Conservation (phyloP, 2,888 invertebrate genomes). For the Campoletis raptor region DNA sequence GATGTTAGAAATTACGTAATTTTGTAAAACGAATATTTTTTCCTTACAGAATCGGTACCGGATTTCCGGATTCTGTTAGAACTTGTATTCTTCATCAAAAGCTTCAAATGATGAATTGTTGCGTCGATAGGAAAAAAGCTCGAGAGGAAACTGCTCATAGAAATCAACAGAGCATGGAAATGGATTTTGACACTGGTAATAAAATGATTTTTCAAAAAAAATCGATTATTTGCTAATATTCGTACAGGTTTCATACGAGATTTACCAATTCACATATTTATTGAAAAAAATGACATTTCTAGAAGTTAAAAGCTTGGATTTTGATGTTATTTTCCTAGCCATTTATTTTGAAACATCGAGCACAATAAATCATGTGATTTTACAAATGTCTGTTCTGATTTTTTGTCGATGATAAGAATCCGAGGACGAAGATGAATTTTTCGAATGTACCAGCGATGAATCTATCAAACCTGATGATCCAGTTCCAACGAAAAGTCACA, state of each 20-base stretch:
- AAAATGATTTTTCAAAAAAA: constrained; percentile 23
- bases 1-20: background rate
- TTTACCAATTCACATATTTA: background rate
- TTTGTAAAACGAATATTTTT: constrained; percentile 58
- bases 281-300: background rate
- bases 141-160: constrained; percentile 85
- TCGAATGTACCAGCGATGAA: constrained; percentile 90
- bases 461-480: constrained; percentile 84
- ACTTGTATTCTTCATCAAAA: constrained; percentile 98
- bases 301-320: background rate
- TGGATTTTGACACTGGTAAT: constrained; percentile 79
- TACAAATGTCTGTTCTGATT: background rate
- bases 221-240: background rate
- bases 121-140: constrained; percentile 88
- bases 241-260: background rate
- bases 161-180: constrained; percentile 75
- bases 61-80: constrained; percentile 92
- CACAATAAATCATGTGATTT: background rate
- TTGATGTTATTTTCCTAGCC: background rate
- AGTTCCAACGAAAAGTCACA: constrained; percentile 62
- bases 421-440: constrained; percentile 93
- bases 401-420: constrained; percentile 80
- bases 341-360: background rate
- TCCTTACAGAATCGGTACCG: constrained; percentile 90
- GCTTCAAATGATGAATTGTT: constrained; percentile 94